Evolutionary conservation across 2,888 invertebrate species (phyloP), one percentile per base, ranked within the genome.

Genomic region (Caenorhabditis drosophilae): DNA sequence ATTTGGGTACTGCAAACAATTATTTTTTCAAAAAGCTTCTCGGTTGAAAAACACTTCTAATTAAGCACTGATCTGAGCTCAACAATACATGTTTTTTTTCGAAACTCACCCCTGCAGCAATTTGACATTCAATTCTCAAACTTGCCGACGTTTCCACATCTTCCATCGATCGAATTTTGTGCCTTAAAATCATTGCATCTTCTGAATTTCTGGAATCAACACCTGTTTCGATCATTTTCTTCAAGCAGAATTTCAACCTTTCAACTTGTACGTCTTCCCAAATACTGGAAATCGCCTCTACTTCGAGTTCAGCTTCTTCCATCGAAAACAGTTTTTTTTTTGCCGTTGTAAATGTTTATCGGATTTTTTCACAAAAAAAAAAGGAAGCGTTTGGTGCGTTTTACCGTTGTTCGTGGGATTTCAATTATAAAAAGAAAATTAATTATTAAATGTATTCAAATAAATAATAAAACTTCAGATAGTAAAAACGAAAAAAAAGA

Each of bases 231-330:
- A 40, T 40, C 9, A 11, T 16, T 7, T 42, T 42, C 20, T 42
- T 42, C 15, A 4, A 42, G 4, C 15, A 7, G 20, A 42, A 42
- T 4, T 7, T 40, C 25, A 27, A 16, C 25, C 41, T 47, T 41
- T 48, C 52, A 12, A 53, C 53, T n/a, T 48, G 7, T 1, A 56
- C 45, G 3, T 49, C 53, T 15, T 52, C 56, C 56, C 56, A 62
- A 31, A 62, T 53, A 18, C 48, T 49, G 35, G 44, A 56, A 12
- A 62, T 23, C 12, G 62, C 62, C 26, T 62, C 62, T 48, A 62
- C 57, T 53, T 62, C 62, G 0, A 4, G 18, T 26, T 56, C 55
- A 7, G 62, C 55, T 0, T 26, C 27, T 15, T 62, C 56, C 62
- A 62, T 62, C 47, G 9, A 6, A 4, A 16, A 16, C 23, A 42